Evolutionary conservation across 23 tunicate genomes (phyloP), one percentile per base, ranked within the genome.

Genomic region (Botrylloides violaceus): DNA sequence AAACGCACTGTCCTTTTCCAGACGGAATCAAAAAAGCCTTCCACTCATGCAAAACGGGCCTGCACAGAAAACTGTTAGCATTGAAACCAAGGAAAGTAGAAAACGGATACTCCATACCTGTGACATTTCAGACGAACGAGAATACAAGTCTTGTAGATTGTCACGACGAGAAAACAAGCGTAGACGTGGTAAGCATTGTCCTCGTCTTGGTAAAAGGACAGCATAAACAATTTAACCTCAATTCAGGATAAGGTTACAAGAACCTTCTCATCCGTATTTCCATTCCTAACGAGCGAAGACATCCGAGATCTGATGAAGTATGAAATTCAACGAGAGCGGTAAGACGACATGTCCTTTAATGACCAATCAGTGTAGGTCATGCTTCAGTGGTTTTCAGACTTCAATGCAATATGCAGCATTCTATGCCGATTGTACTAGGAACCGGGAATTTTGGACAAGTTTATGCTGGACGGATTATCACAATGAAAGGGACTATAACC

Each of bases 361-460:
- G n/a, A n/a, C n/a, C n/a, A n/a, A 23, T n/a, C 49, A 9, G 76
- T n/a, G n/a, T n/a, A n/a, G n/a, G 1, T 60, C 20, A 47, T 18
- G n/a, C 32, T 55, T 57, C 28, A 22, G 0, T 22, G 55, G 28
- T n/a, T 59, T 73, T 29, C 77, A 86, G 94, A 4, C 81, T 86
- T 2, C 62, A 75, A 25, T 86, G 94, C 53, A 71, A 75, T 12
- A 65, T 86, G 66, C 81, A 86, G 59, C 79, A 80, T 64, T 74
- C 94, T n/a, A 86, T 86, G 94, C 70, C 77, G 21, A 35, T 71
- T 15, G 55, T 71, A 30, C 32, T 90, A 0, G 97, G 97, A 59
- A 90, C 85, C 62, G 97, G 97, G 36, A 71, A 79, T 34, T 90
- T 78, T 58, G 89, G 97, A 6, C 75, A 74, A 25, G 97, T 90